phyloP scores from a whole-genome alignment of 1,140 invertebrate species.

The Harpegnathos saltator region DNA sequence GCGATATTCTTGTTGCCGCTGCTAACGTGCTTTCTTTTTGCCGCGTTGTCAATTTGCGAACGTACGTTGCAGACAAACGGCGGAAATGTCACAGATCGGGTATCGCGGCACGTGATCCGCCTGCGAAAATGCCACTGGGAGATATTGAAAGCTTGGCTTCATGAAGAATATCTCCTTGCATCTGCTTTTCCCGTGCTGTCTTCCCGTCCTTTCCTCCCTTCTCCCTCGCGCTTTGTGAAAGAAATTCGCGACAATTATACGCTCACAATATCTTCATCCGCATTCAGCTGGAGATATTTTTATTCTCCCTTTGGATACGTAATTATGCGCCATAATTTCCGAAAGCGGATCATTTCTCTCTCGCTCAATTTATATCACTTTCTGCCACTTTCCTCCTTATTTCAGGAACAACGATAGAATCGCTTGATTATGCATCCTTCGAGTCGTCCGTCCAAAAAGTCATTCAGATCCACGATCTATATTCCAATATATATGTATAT shows the following conservation, averaged over 20 bases:
- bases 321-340: constrained; percentile 13
- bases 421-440: not conserved
- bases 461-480: too few species aligned
- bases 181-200: too few species aligned
- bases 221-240: not conserved
- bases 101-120: constrained; percentile 34
- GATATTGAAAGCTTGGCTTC: not conserved
- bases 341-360: constrained; percentile 11
- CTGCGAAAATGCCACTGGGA: not conserved
- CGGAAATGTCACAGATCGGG: constrained; percentile 17
- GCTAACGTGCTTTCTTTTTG: not conserved
- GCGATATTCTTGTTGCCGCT: constrained; percentile 9
- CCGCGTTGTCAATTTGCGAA: constrained; percentile 35
- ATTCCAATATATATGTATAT: too few species aligned
- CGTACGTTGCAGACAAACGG: constrained; percentile 15
- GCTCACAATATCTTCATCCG: not conserved
- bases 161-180: constrained; percentile 1
- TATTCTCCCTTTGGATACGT: not conserved
- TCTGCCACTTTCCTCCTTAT: not conserved
- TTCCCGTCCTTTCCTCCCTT: too few species aligned
- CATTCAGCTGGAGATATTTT: constrained; percentile 8
- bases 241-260: constrained; percentile 15
- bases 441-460: constrained; percentile 4
- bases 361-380: constrained; percentile 23
- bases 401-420: constrained; percentile 13